These are phyloP conservation scores for Oreochromis grahami DNA, from an alignment of 2,797 vertebrate genomes.

Conservation along the genomic window DNA sequence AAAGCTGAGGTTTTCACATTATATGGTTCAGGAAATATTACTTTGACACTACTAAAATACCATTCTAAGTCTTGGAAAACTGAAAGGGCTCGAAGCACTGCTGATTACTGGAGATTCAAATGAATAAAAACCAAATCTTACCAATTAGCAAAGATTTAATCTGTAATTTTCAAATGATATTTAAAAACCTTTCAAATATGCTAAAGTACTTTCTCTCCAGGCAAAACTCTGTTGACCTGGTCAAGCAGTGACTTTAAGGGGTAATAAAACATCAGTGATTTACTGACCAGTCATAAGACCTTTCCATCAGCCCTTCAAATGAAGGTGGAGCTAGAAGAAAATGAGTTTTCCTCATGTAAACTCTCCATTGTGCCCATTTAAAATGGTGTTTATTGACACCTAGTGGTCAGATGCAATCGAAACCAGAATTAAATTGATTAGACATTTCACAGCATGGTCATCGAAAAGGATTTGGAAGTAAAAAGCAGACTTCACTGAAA, in stretches of 20 bases:
- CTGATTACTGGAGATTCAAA: neutral
- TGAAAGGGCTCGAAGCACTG: neutral
- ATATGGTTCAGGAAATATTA: neutral
- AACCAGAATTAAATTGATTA: neutral
- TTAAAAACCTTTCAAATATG: too few species aligned
- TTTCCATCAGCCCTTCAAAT: neutral
- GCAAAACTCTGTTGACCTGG: neutral
- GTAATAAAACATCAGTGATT: neutral
- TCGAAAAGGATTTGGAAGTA: rapidly evolving
- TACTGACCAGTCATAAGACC: neutral
- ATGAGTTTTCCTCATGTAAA: neutral
- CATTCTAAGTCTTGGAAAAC: neutral
- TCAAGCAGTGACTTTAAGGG: neutral
- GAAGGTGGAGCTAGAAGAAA: neutral
- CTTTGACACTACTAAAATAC: neutral
- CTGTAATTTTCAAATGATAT: neutral
- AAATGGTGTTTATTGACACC: slow-evolving; percentile 3
- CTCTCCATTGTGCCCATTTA: neutral
- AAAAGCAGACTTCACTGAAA: slow-evolving; percentile 9
- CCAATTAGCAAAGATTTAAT: neutral
- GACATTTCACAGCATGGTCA: neutral
- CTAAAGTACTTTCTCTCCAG: neutral
- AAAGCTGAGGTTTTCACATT: neutral
- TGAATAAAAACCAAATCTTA: neutral
- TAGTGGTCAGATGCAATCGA: neutral